Evolutionary conservation across 2,113 vertebrate species (phyloP).

Genomic region (Pongo abelii): DNA sequence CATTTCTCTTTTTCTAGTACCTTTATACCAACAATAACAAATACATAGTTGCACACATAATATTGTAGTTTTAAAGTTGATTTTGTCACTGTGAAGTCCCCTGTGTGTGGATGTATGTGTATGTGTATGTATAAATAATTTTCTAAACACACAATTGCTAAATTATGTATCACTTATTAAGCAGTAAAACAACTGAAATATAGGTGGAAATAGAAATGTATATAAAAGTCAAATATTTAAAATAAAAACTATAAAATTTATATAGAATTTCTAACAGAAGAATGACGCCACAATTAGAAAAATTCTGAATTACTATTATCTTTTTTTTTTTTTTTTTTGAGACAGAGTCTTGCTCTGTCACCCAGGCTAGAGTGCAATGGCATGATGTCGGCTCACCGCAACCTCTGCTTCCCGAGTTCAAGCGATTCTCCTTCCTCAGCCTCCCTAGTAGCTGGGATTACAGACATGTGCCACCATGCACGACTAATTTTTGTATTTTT

Average conservation of each 20-base stretch:
- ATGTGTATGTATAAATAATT: background rate
- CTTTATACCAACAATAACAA: background rate
- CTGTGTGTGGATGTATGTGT: background rate
- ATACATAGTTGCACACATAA: background rate
- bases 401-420: too few species aligned
- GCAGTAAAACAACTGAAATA: background rate
- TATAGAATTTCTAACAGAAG: background rate
- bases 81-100: background rate
- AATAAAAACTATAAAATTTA: background rate
- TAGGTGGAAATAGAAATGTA: background rate
- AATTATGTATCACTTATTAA: background rate
- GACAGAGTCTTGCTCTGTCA: too few species aligned
- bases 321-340: too few species aligned
- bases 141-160: background rate
- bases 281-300: background rate
- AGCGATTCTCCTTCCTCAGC: too few species aligned
- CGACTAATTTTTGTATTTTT: too few species aligned
- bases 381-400: too few species aligned
- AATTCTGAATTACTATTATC: background rate
- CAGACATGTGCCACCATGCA: too few species aligned
- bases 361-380: too few species aligned
- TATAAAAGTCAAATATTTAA: background rate
- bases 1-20: background rate
- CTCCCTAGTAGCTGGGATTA: too few species aligned
- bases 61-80: background rate